Evolutionary conservation across 2,113 vertebrate species (phyloP).

Genomic region (Vidua chalybeata): DNA sequence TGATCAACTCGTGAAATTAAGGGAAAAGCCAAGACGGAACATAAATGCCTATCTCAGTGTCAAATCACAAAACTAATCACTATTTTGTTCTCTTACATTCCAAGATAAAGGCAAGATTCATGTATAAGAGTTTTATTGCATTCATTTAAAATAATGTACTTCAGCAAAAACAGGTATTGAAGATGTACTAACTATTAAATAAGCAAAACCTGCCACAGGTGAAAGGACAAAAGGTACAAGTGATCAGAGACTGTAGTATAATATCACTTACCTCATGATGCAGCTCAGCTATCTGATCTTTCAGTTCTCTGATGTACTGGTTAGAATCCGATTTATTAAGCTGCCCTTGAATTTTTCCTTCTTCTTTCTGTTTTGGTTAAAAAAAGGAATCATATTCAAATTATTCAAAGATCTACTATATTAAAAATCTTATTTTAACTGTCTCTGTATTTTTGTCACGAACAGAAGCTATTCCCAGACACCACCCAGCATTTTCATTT

Average conservation of each 20-base stretch:
- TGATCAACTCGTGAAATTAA: neutral
- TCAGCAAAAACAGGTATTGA: neutral
- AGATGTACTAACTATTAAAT: neutral
- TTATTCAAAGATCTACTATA: neutral
- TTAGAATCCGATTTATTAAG: slow-evolving; percentile 94
- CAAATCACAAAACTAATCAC: neutral
- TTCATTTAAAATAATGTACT: neutral
- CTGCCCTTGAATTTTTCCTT: slow-evolving; percentile 96
- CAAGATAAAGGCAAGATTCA: neutral
- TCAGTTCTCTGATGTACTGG: slow-evolving; percentile 94
- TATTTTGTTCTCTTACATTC: neutral
- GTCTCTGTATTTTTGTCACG: neutral
- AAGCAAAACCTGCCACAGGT: neutral
- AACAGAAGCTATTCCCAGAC: neutral
- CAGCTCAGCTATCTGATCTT: slow-evolving; percentile 94
- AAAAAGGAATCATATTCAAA: slow-evolving; percentile 19
- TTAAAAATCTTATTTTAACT: neutral
- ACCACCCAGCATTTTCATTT: neutral
- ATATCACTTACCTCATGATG: slow-evolving; percentile 90
- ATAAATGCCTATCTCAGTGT: neutral
- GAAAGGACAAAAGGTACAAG: slow-evolving; percentile 44
- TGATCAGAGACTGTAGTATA: slow-evolving; percentile 26
- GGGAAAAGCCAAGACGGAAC: neutral
- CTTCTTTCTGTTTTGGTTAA: slow-evolving; percentile 89
- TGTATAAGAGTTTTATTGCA: neutral